Evolutionary conservation across 2,113 vertebrate genomes (phyloP), one percentile per base, ranked within the genome.

Genomic region (Procavia capensis): DNA sequence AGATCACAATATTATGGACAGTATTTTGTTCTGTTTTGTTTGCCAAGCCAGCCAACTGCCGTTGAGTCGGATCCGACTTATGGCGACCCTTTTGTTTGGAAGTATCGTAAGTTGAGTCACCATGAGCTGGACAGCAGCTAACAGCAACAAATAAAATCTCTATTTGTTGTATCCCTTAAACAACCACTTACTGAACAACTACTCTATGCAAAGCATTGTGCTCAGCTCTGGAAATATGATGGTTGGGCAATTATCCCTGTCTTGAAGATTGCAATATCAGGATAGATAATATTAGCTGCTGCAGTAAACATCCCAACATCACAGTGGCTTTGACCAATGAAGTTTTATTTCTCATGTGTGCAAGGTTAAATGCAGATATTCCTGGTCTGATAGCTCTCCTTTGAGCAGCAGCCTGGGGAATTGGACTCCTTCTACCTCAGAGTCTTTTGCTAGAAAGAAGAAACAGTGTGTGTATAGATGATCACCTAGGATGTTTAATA

Each of bases 181-280:
- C 17, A 66, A 90, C 45, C 57, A 68, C 0, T 19, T 29, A 66
- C 9, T 59, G 54, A 90, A 20, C 41, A 80, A 72, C 54, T 80
- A 36, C 19, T 68, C 9, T 17, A 31, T 9, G 3, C 29, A 86
- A 75, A 34, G 20, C 74, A 54, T n/a, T 85, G 27, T 41, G 70
- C 45, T 89, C 45, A 86, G 45, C 31, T 66, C 59, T 97, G 63
- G 81, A 87, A 96, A 63, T 25, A 41, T 25, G 39, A 41, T 63
- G 29, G 61, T 10, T 17, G 88, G 34, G 68, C 22, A 91, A 31
- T 9, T 54, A 20, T 59, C 39, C 25, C 64, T 25, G 0, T 39
- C 66, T 85, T 13, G 22, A 94, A 88, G 45, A 75, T 5, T 76
- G 61, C 36, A 34, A n/a, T 64, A 82, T 93, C 84, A 54, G 43